Evolutionary conservation across 2,113 vertebrate species (phyloP), one percentile per base, ranked within the genome.

Genomic region (Tetrao urogallus): DNA sequence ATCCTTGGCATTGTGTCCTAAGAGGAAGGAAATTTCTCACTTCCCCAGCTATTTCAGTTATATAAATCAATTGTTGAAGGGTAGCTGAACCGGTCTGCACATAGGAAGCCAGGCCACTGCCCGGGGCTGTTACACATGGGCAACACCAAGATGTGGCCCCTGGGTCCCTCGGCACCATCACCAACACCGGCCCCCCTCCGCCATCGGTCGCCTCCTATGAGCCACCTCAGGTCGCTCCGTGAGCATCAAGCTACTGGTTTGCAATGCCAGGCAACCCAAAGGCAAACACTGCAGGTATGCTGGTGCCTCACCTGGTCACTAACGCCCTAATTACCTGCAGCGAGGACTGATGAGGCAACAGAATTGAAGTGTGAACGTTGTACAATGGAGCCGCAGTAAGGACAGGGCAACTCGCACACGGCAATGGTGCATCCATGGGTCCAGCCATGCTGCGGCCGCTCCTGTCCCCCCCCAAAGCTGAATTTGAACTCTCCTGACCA

Each of bases 21-120:
- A 28, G 94, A 97, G 97, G 97, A 97, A 98, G 97, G 98, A 98
- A 97, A 91, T 95, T 93, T 89, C 97, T 97, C 95, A 97, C 97
- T 98, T 98, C 98, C 97, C 96, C 20, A 91, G 93, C 94, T 97
- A 97, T 97, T 97, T 95, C 92, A 93, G 97, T 96, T 92, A 90
- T 70, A 96, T 94, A 97, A 97, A 97, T 93, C 96, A 96, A 92
- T 91, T 92, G 92, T 78, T 70, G 84, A 71, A 13, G 91, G 88
- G 42, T 85, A 52, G 86, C 86, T 42, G 36, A 6, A 73, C 50
- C 42, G 83, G 8, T 54, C 52, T 54, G 52, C 15, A 15, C 14
- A 15, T 28, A 54, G 52, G 27, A 54, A 54, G 27, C 15, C 52
- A 54, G 15, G 52, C 52, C 13, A 8, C 50, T 28, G 52, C 27